Evolutionary conservation across 2,797 vertebrate species (phyloP).

Genomic region (Otus scops): DNA sequence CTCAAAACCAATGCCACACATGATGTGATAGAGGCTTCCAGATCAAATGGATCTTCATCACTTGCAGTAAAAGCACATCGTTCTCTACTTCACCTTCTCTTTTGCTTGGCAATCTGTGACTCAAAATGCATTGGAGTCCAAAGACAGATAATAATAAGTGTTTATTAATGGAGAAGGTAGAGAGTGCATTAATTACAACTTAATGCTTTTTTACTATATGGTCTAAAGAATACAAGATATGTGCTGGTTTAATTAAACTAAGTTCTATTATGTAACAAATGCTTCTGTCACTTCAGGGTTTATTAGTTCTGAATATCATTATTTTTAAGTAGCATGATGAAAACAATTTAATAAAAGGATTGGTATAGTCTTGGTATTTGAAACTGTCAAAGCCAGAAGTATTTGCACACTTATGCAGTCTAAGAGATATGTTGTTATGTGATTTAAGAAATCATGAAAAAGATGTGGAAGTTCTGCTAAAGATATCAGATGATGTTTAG

Average conservation of each 20-base stretch:
- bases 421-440: neutral
- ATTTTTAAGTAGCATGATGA: neutral
- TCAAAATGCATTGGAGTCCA: neutral
- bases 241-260: neutral
- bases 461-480: neutral
- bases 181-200: neutral
- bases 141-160: neutral
- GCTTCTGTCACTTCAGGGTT: neutral
- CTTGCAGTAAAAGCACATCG: neutral
- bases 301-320: neutral
- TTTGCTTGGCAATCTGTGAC: neutral
- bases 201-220: neutral
- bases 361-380: neutral
- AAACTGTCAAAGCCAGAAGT: neutral
- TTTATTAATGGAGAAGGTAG: neutral
- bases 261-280: neutral
- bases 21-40: neutral
- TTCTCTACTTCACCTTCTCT: neutral
- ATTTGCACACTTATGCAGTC: neutral
- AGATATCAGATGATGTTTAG: neutral
- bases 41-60: neutral
- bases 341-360: neutral
- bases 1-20: neutral
- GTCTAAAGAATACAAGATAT: neutral
- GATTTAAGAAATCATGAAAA: neutral